Conservation (phyloP, 1,140 invertebrate genomes). For the Planococcus citri region DNA sequence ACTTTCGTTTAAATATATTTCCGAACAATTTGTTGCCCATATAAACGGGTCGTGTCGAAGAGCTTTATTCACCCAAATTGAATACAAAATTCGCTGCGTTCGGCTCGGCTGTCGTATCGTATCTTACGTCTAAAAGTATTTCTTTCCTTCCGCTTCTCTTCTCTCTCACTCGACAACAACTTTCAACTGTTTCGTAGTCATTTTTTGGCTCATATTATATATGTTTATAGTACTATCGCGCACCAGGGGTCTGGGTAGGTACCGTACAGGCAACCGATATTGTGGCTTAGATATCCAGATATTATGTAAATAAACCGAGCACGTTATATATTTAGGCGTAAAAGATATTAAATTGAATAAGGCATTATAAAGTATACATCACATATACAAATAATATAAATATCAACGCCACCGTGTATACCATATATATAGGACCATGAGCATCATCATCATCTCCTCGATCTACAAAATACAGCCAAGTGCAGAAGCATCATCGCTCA, state of each 20-base stretch:
- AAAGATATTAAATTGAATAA: constrained; percentile 2
- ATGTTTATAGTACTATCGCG: too few species aligned
- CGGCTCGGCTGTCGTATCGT: too few species aligned
- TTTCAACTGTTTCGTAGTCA: too few species aligned
- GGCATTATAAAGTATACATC: constrained; percentile 5
- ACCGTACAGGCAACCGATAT: neutral
- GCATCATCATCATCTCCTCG: too few species aligned
- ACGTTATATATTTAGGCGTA: constrained; percentile 2
- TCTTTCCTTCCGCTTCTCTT: too few species aligned
- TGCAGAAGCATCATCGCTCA: too few species aligned
- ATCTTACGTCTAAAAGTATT: too few species aligned
- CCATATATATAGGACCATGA: too few species aligned
- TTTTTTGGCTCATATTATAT: neutral
- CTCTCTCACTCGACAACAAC: too few species aligned
- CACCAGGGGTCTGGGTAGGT: too few species aligned
- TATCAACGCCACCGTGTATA: neutral
- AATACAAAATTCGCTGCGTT: constrained; percentile 1
- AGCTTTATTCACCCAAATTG: neutral
- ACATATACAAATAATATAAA: neutral
- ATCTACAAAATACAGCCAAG: too few species aligned
- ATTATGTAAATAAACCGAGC: constrained; percentile 2
- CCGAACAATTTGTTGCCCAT: neutral
- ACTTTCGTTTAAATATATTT: constrained; percentile 2
- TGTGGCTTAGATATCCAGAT: constrained; percentile 1
- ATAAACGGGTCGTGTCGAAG: neutral